A percentile compares a stretch with the other conserved stretches of the same genome.
Evolutionary conservation across 2,888 invertebrate species (phyloP).

Genomic region (Tromatobia lineatoria): DNA sequence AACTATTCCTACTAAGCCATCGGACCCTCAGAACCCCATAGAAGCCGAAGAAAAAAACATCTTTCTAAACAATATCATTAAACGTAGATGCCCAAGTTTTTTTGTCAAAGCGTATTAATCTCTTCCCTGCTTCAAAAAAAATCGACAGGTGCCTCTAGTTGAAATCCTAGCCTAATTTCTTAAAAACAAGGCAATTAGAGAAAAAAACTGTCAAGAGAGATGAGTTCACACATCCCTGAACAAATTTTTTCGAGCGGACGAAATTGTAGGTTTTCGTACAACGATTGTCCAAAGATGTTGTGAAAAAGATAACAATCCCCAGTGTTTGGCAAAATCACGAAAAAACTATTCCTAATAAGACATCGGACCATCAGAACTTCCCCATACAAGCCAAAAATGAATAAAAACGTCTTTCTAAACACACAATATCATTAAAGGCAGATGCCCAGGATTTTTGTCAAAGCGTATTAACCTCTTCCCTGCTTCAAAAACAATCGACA

Average conservation of each 20-base stretch:
- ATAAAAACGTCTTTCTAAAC: conserved; percentile 12
- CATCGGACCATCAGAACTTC: too few relatives aligned
- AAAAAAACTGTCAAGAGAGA: conserved; percentile 31
- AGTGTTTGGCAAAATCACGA: too few relatives aligned
- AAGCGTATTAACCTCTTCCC: conserved; percentile 22
- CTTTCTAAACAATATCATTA: conserved; percentile 31
- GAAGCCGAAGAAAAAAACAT: not conserved
- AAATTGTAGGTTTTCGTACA: not conserved
- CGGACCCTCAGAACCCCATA: conserved; percentile 32
- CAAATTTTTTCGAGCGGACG: conserved; percentile 20
- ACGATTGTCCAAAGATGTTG: conserved; percentile 34
- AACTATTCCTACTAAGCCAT: conserved; percentile 27
- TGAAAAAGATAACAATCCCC: not conserved
- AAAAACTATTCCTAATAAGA: too few relatives aligned
- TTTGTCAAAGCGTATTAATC: conserved; percentile 43
- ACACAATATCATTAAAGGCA: conserved; percentile 39
- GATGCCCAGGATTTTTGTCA: conserved; percentile 51
- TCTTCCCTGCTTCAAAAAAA: not conserved
- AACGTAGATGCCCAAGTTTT: conserved; percentile 39
- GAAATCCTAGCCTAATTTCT: not conserved
- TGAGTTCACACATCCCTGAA: not conserved
- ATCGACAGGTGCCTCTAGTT: not conserved
- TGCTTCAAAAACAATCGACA: not conserved
- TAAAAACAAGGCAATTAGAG: conserved; percentile 13
- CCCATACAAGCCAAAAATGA: too few relatives aligned